These are phyloP conservation scores for Sebastes umbrosus DNA, from an alignment of 2,797 vertebrate genomes.

Conservation along the genomic window DNA sequence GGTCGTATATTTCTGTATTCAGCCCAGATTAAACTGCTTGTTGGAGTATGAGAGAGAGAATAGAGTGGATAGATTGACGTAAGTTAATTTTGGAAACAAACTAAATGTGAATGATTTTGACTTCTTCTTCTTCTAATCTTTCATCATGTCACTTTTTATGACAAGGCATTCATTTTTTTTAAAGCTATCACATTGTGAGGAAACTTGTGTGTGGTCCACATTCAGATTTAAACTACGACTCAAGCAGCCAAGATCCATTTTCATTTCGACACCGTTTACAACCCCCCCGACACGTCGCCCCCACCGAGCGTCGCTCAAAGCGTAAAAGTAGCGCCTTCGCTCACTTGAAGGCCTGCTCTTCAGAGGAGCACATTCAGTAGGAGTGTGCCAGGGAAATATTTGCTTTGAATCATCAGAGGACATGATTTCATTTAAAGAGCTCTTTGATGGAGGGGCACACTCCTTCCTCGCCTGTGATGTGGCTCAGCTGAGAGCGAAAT, in stretches of 20 bases:
- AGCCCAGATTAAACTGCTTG: not conserved
- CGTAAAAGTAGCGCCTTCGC: conserved; percentile 39
- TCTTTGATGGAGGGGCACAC: conserved; percentile 67
- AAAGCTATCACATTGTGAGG: not conserved
- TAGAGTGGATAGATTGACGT: not conserved
- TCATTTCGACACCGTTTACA: conserved; percentile 42
- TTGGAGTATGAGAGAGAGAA: not conserved
- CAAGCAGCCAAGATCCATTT: conserved; percentile 44
- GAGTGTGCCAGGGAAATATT: conserved; percentile 68
- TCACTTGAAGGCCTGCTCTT: conserved; percentile 57
- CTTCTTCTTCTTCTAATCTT: not conserved
- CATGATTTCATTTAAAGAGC: conserved; percentile 75
- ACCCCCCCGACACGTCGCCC: conserved; percentile 1
- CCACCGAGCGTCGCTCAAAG: conserved; percentile 21
- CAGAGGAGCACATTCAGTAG: conserved; percentile 51
- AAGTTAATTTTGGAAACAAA: not conserved
- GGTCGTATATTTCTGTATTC: not conserved
- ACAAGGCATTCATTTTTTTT: not conserved
- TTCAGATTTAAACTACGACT: not conserved
- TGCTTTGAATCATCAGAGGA: conserved; percentile 76
- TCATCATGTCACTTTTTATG: not conserved
- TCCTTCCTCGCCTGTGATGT: conserved; percentile 67
- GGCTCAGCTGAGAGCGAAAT: conserved; percentile 69
- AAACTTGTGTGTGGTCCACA: conserved; percentile 7
- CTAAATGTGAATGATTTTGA: not conserved